phyloP scores from a whole-genome alignment of 1,140 invertebrate species.

The Hermatobates lingyangjiaoensis region DNA sequence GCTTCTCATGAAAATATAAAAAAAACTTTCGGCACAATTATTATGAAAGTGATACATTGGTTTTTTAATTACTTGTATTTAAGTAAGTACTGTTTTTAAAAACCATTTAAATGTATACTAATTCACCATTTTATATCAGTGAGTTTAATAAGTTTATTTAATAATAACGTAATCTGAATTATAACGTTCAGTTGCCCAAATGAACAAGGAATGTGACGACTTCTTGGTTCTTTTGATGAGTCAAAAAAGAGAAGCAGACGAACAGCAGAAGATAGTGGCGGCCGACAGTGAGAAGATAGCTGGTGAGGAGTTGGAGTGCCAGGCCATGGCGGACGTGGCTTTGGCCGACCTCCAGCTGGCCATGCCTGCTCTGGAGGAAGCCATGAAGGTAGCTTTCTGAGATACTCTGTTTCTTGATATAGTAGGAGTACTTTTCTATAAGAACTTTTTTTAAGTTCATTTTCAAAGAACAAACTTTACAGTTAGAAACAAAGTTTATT shows the following conservation, averaged over 20 bases:
- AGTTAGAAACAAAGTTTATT: no score
- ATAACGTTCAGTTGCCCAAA: constrained; percentile 43
- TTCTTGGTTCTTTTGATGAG: constrained; percentile 51
- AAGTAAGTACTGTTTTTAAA: no score
- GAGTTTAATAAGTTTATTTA: no score
- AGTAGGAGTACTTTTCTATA: no score
- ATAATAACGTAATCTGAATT: no score
- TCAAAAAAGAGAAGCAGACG: constrained; percentile 59
- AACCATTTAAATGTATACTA: not conserved
- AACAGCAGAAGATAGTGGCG: constrained; percentile 47
- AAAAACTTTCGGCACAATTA: no score
- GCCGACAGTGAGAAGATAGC: constrained; percentile 44
- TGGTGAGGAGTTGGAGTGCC: constrained; percentile 60
- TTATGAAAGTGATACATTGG: no score
- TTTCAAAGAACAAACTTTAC: no score
- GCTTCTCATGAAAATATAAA: no score
- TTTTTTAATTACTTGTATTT: no score
- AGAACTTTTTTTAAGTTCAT: no score
- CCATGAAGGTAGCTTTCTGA: constrained; percentile 40
- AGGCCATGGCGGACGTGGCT: constrained; percentile 55
- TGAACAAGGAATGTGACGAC: constrained; percentile 53
- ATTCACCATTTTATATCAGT: constrained; percentile 23
- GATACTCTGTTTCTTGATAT: no score
- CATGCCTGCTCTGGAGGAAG: constrained; percentile 67
- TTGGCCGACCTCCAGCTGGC: constrained; percentile 59